Evolutionary conservation across 2,113 vertebrate genomes (phyloP).

Genomic region (Grammomys surdaster): DNA sequence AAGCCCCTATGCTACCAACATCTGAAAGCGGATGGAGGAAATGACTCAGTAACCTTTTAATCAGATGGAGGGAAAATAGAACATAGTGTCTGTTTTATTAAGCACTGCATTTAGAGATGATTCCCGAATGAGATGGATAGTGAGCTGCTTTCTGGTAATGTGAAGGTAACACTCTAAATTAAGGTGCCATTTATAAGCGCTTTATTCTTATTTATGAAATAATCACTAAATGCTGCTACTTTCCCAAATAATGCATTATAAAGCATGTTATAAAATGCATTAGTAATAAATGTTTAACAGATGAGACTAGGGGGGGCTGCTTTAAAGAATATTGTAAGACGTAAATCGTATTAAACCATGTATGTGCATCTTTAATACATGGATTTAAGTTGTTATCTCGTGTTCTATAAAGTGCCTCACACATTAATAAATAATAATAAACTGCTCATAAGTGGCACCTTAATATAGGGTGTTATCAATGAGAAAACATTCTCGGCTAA

Average conservation of each 20-base stretch:
- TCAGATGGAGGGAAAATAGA: slow-evolving; percentile 86
- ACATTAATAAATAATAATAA: slow-evolving; percentile 91
- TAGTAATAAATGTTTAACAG: slow-evolving; percentile 90
- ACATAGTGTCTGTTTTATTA: slow-evolving; percentile 88
- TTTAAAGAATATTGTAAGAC: slow-evolving; percentile 88
- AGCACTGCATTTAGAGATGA: slow-evolving; percentile 87
- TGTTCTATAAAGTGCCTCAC: slow-evolving; percentile 87
- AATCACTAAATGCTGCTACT: slow-evolving; percentile 89
- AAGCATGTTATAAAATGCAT: slow-evolving; percentile 90
- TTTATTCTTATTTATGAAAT: slow-evolving; percentile 92
- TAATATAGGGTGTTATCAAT: slow-evolving; percentile 88
- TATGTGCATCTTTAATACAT: slow-evolving; percentile 91
- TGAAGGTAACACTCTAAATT: slow-evolving; percentile 90
- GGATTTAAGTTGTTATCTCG: slow-evolving; percentile 90
- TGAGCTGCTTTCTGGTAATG: slow-evolving; percentile 84
- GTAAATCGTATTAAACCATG: slow-evolving; percentile 89
- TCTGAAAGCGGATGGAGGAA: slow-evolving; percentile 82
- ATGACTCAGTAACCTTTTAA: slow-evolving; percentile 88
- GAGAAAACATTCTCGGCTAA: slow-evolving; percentile 86
- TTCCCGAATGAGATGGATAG: slow-evolving; percentile 87
- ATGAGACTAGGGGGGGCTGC: slow-evolving; percentile 88
- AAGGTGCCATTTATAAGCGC: slow-evolving; percentile 89
- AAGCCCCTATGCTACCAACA: slow-evolving; percentile 67
- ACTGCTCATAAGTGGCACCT: slow-evolving; percentile 88
- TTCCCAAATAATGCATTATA: slow-evolving; percentile 89